phyloP scores from a whole-genome alignment of 2,888 invertebrate genomes.

The Protonemura montana region DNA sequence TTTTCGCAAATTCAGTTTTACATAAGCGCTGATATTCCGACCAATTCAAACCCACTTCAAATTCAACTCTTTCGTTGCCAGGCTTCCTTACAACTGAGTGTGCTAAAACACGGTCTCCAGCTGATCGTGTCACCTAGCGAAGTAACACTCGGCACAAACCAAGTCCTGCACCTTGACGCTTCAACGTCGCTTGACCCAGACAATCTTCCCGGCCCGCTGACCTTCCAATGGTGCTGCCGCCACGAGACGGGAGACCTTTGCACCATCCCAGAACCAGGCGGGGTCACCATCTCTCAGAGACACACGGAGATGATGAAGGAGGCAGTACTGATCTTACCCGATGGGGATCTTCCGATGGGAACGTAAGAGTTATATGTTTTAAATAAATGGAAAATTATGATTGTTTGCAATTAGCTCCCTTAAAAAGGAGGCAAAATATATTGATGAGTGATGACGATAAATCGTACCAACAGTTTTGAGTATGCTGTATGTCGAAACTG shows the following conservation, averaged over 20 bases:
- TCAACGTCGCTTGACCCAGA: constrained; percentile 46
- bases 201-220: constrained; percentile 41
- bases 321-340: constrained; percentile 43
- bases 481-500: too few species aligned
- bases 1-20: too few species aligned
- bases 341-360: constrained; percentile 46
- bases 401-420: too few species aligned
- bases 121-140: constrained; percentile 37
- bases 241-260: constrained; percentile 38
- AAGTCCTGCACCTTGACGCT: constrained; percentile 46
- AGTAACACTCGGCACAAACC: constrained; percentile 47
- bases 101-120: constrained; percentile 40
- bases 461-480: too few species aligned
- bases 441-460: too few species aligned
- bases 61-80: too few species aligned
- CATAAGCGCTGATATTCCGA: too few species aligned
- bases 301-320: constrained; percentile 38
- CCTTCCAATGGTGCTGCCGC: constrained; percentile 47
- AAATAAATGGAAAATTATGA: neutral
- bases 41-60: too few species aligned
- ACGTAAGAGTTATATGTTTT: constrained; percentile 42
- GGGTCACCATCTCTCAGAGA: constrained; percentile 26
- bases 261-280: constrained; percentile 41
- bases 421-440: too few species aligned
- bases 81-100: constrained; percentile 29